phyloP scores from a whole-genome alignment of 1,140 invertebrate species.

The Drosophila nikananu region DNA sequence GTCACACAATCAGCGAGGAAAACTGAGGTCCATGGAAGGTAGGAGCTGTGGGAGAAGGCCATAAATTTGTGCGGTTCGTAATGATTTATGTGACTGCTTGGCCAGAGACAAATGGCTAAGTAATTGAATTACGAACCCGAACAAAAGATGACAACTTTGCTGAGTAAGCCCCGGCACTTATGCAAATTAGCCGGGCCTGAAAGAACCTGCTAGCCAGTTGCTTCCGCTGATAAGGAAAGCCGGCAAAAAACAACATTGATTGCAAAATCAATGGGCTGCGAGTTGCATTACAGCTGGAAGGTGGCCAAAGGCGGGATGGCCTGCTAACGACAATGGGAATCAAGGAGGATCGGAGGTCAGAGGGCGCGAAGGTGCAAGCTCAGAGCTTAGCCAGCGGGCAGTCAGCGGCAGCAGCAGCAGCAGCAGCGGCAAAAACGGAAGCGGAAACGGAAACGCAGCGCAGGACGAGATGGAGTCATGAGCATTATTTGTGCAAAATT shows the following conservation, averaged over 20 bases:
- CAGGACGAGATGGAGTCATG: slow-evolving; percentile 64
- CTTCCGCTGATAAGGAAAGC: slow-evolving; percentile 47
- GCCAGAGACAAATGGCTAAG: slow-evolving; percentile 75
- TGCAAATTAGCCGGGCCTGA: slow-evolving; percentile 63
- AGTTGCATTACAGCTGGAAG: slow-evolving; percentile 28
- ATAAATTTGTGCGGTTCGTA: slow-evolving; percentile 68
- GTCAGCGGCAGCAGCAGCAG: slow-evolving; percentile 18
- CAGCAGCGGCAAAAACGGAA: slow-evolving; percentile 20
- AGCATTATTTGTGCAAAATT: slow-evolving; percentile 83
- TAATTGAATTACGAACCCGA: slow-evolving; percentile 77
- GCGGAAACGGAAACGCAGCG: slow-evolving; percentile 53
- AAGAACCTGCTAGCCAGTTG: not conserved
- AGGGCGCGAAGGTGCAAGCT: slow-evolving; percentile 59
- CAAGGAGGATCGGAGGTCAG: slow-evolving; percentile 21
- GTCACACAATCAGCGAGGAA: slow-evolving; percentile 54
- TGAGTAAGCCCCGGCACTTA: slow-evolving; percentile 73
- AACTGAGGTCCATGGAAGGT: not conserved
- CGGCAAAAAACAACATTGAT: slow-evolving; percentile 65
- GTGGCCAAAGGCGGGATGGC: slow-evolving; percentile 51
- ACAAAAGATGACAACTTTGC: slow-evolving; percentile 68
- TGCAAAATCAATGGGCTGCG: slow-evolving; percentile 73
- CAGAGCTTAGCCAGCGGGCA: slow-evolving; percentile 50
- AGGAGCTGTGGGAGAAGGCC: slow-evolving; percentile 22
- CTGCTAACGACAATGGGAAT: slow-evolving; percentile 21
- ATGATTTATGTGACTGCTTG: slow-evolving; percentile 72